phyloP scores from a whole-genome alignment of 2,113 vertebrate species.

The Butastur rufipennis region DNA sequence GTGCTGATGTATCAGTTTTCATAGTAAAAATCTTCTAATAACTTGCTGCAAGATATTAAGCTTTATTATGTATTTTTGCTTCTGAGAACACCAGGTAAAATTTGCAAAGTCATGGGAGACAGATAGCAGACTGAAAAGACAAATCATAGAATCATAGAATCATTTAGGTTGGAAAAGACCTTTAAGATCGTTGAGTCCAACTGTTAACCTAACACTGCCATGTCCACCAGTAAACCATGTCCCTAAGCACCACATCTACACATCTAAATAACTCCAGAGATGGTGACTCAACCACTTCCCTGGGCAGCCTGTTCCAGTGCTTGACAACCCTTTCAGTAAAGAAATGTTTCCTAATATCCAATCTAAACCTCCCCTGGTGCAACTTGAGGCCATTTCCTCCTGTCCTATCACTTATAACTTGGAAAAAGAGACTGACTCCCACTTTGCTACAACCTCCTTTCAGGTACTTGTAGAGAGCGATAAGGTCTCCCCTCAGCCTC shows the following conservation, averaged over 20 bases:
- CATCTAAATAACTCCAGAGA: rapidly evolving
- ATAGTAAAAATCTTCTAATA: not conserved
- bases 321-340: not conserved
- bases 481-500: not conserved
- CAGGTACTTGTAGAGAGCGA: not conserved
- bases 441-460: not conserved
- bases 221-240: not conserved
- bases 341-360: not conserved
- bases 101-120: not conserved
- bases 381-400: not conserved
- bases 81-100: not conserved
- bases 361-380: not conserved
- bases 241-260: not conserved
- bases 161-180: not conserved
- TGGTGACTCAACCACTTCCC: no score
- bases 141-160: not conserved
- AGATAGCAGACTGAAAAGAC: not conserved
- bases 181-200: not conserved
- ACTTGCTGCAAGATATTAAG: not conserved
- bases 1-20: not conserved
- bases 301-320: not conserved
- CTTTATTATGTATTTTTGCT: not conserved
- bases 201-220: rapidly evolving
- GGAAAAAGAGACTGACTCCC: rapidly evolving
- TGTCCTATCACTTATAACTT: not conserved